Conservation (phyloP, 2,888 invertebrate genomes). For the Alsophila aescularia region DNA sequence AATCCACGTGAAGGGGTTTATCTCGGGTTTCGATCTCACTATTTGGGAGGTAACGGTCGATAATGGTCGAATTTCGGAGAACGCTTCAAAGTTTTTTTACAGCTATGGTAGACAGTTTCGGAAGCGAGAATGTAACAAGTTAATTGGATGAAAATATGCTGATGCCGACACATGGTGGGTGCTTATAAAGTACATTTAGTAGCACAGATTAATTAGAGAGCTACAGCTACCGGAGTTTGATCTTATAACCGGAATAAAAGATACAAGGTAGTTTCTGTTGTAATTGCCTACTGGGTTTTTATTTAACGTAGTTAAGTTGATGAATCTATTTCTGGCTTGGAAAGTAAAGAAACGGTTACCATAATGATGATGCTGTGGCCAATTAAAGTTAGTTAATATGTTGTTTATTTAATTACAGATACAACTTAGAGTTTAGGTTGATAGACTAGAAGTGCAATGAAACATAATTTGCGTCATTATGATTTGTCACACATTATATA, state of each 20-base stretch:
- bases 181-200: constrained; percentile 61
- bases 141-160: constrained; percentile 79
- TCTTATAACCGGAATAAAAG: constrained; percentile 55
- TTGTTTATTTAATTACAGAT: constrained; percentile 16
- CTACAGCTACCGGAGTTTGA: constrained; percentile 58
- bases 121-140: constrained; percentile 83
- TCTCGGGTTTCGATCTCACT: constrained; percentile 70
- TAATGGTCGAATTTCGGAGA: constrained; percentile 80
- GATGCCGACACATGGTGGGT: constrained; percentile 62
- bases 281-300: constrained; percentile 44
- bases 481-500: no score
- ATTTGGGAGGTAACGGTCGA: constrained; percentile 82
- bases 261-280: constrained; percentile 46
- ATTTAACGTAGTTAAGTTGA: constrained; percentile 35
- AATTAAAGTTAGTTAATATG: constrained; percentile 18
- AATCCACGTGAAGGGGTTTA: constrained; percentile 76
- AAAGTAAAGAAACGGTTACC: constrained; percentile 25
- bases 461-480: no score
- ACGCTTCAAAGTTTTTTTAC: constrained; percentile 51
- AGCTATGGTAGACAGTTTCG: constrained; percentile 62
- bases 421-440: not conserved
- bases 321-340: constrained; percentile 32
- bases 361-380: constrained; percentile 18
- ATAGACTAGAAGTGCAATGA: no score
- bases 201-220: constrained; percentile 70